Conservation (phyloP, 2,888 invertebrate genomes). For the Eristalinus aeneus region DNA sequence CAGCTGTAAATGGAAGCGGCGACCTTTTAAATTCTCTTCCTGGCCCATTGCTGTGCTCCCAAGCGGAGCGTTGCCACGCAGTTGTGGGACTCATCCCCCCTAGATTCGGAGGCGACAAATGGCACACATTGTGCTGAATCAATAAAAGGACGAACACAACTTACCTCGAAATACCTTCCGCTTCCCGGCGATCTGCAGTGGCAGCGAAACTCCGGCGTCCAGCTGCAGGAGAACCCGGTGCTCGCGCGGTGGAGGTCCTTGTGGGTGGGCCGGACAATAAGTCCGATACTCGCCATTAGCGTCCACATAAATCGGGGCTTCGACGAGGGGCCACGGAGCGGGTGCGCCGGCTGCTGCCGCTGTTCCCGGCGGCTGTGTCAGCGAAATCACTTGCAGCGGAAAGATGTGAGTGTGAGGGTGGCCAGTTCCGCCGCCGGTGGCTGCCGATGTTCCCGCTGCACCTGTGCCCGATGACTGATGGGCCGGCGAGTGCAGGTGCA, state of each 20-base stretch:
- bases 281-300: constrained; percentile 83
- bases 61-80: constrained; percentile 5
- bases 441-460: constrained; percentile 79
- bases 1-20: constrained; percentile 30
- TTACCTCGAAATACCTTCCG: constrained; percentile 89
- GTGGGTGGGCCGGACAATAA: constrained; percentile 80
- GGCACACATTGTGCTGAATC: background rate
- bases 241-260: constrained; percentile 81
- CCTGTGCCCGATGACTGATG: constrained; percentile 81
- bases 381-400: constrained; percentile 81
- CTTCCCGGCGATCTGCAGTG: constrained; percentile 88
- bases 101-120: background rate
- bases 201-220: constrained; percentile 89
- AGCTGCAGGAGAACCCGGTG: constrained; percentile 88
- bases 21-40: constrained; percentile 27
- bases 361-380: constrained; percentile 77
- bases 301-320: constrained; percentile 84
- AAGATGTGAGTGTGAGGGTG: constrained; percentile 81
- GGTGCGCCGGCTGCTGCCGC: constrained; percentile 77
- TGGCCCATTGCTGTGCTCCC: constrained; percentile 21
- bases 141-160: constrained; percentile 73
- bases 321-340: constrained; percentile 80
- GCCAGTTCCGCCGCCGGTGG: constrained; percentile 80
- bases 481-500: constrained; percentile 73
- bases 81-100: background rate